Evolutionary conservation across 2,113 vertebrate genomes (phyloP).

Genomic region (Rhinopomastus cyanomelas): DNA sequence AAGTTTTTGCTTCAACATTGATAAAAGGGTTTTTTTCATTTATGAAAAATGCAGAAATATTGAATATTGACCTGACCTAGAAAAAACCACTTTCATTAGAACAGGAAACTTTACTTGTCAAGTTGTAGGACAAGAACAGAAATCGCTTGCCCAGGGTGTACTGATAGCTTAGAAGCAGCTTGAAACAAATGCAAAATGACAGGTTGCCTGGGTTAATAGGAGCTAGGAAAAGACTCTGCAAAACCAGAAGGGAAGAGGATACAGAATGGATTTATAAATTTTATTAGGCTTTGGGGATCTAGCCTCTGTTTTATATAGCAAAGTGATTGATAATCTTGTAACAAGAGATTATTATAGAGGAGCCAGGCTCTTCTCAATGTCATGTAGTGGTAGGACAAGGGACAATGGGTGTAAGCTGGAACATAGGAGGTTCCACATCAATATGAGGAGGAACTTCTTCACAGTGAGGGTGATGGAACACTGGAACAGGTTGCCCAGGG

Average conservation of each 20-base stretch:
- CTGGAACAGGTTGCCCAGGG: no score
- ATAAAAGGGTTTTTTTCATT: slow-evolving; percentile 24
- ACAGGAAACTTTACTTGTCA: not conserved
- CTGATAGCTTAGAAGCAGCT: not conserved
- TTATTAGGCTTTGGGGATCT: not conserved
- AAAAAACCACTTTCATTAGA: slow-evolving; percentile 34
- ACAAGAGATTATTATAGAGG: not conserved
- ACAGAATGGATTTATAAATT: not conserved
- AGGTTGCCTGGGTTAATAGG: slow-evolving; percentile 13
- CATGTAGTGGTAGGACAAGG: no score
- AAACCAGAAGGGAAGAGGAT: slow-evolving; percentile 1
- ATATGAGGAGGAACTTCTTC: no score
- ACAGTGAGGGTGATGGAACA: no score
- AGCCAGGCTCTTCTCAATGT: no score
- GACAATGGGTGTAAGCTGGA: no score
- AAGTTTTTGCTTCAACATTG: not conserved
- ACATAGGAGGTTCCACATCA: no score
- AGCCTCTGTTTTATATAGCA: not conserved
- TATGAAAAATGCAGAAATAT: not conserved
- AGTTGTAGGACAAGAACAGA: not conserved
- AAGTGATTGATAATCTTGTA: not conserved
- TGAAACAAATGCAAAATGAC: not conserved
- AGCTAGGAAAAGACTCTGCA: not conserved
- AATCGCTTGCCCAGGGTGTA: not conserved
- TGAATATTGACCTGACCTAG: slow-evolving; percentile 42